phyloP scores from a whole-genome alignment of 2,888 invertebrate genomes.

The Anthrax anthrax region DNA sequence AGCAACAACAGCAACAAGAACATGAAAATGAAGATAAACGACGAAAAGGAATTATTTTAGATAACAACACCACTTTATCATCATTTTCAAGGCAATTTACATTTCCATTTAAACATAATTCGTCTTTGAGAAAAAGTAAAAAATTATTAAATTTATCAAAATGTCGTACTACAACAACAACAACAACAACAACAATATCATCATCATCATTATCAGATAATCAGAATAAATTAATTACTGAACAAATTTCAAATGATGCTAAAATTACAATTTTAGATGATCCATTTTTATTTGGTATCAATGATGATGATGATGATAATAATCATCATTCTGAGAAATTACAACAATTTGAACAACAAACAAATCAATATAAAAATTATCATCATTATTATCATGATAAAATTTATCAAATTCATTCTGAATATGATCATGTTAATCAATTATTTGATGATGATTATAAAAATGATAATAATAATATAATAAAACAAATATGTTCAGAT shows the following conservation, averaged over 20 bases:
- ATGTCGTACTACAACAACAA: too few relatives aligned
- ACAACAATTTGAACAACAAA: constrained; percentile 18
- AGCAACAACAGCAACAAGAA: constrained; percentile 9
- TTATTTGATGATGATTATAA: not conserved
- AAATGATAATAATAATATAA: not conserved
- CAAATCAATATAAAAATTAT: too few relatives aligned
- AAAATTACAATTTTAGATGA: constrained; percentile 34
- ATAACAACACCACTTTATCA: constrained; percentile 18
- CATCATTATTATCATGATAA: not conserved
- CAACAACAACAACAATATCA: not conserved
- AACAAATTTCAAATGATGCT: constrained; percentile 19
- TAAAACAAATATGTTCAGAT: too few relatives aligned
- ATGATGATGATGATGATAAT: constrained; percentile 11
- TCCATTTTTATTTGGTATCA: constrained; percentile 33
- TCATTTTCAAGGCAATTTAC: not conserved
- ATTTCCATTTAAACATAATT: too few relatives aligned
- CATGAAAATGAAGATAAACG: constrained; percentile 5
- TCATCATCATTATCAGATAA: not conserved
- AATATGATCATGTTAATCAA: not conserved
- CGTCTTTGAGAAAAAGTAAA: not conserved
- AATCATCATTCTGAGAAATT: constrained; percentile 16
- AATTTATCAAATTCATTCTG: not conserved
- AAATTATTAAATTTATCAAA: not conserved
- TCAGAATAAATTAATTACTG: not conserved
- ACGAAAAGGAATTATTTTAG: not conserved